Evolutionary conservation across 2,888 invertebrate genomes (phyloP), one percentile per base, ranked within the genome.

Genomic region (Drosophila cracens): DNA sequence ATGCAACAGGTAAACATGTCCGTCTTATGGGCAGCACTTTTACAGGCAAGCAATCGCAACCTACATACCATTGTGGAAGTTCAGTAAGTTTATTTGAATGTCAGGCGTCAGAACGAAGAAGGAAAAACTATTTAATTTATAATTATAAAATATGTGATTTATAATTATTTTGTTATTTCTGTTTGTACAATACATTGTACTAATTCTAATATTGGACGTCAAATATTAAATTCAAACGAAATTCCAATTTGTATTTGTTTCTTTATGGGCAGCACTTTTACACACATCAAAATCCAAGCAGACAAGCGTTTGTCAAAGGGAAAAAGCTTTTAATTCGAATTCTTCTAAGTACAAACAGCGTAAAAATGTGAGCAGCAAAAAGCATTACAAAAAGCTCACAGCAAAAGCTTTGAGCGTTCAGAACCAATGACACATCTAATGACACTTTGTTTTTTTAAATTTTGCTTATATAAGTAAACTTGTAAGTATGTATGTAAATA

Each of bases 151-250:
- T 10, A 31, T 31, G 10, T 31, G 74, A 73, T 61, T 74, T 70
- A 67, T 71, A 79, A 84, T 69, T 76, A 79, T 79, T 77, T 72
- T 71, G 48, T 87, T 71, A 82, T 38, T 48, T 48, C n/a, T 71
- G 72, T 64, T 71, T 85, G 76, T 85, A 80, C 48, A 61, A 80
- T 80, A 74, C 27, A 65, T 72, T 27, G 40, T 53, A 66, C 67
- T 76, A 71, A 64, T 70, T 62, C 13, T 54, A 38, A 75, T 58
- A 56, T 67, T 25, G 25, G 21, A 27, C 18, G 25, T 46, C 25
- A 54, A 54, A 46, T 58, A 79, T 52, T 56, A 27, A 66, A 77
- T 18, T 31, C 34, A 56, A 59, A 21, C 34, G 31, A 38, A 64
- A 25, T 51, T 40, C 2, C 25, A 38, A 25, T 51, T 18, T 1